phyloP scores from a whole-genome alignment of 2,113 vertebrate species.

The Paramormyrops kingsleyae region DNA sequence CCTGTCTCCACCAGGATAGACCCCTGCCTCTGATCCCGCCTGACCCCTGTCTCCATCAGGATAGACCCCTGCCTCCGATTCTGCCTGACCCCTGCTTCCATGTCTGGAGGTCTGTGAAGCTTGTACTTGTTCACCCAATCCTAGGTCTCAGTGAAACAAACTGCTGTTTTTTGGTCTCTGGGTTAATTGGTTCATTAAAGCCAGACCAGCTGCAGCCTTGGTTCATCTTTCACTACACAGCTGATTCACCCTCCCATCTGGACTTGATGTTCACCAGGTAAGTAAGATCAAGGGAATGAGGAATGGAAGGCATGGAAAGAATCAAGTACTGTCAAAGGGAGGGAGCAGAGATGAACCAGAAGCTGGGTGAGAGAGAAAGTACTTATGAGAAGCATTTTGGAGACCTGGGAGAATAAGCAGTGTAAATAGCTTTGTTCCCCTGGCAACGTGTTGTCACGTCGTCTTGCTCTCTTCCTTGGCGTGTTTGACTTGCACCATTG shows the following conservation, averaged over 20 bases:
- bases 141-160: not conserved
- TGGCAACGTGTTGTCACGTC: conserved; percentile 52
- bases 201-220: not conserved
- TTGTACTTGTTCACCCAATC: not conserved
- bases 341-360: not conserved
- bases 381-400: not conserved
- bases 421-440: conserved; percentile 60
- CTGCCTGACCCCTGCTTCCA: not conserved
- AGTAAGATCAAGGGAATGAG: not conserved
- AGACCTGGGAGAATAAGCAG: conserved; percentile 11
- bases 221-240: not conserved
- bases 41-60: not conserved
- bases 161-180: not conserved
- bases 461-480: conserved; percentile 26
- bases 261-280: not conserved
- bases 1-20: not conserved
- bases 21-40: not conserved
- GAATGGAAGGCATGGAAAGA: not conserved
- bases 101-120: not conserved
- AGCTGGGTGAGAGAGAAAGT: not conserved
- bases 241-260: not conserved
- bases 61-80: not conserved
- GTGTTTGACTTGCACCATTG: not conserved
- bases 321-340: not conserved
- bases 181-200: not conserved